Base-by-base conservation (phyloP, 1,140 invertebrate genomes). In the Ectropis grisescens region DNA sequence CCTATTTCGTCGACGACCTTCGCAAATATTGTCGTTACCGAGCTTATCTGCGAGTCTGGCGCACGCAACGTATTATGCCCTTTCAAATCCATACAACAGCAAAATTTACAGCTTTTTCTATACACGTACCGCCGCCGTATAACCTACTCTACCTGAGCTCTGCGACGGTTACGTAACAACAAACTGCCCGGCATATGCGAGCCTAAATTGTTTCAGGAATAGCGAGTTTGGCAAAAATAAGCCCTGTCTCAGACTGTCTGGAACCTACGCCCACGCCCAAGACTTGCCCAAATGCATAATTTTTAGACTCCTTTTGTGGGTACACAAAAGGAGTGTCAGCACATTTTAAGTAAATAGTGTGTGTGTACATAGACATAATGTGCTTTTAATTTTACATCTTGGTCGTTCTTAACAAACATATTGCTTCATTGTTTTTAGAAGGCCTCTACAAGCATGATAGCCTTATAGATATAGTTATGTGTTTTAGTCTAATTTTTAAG, bases 1-100 rank as follows among this genome's bases (percentile, higher is more conserved):
- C n/a, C n/a, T n/a, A n/a, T n/a, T n/a, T n/a, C n/a, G n/a, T n/a
- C n/a, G n/a, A n/a, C n/a, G n/a, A n/a, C n/a, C n/a, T n/a, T n/a
- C n/a, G n/a, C n/a, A n/a, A n/a, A n/a, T n/a, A n/a, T 47, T 41
- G 47, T 40, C 47, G 42, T 42, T 33, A 16, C 29, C 29, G 22
- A 39, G 45, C 47, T 59, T 57, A 57, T 58, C 54, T 56, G 41
- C 29, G 32, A 47, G 38, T 36, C 37, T 52, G 44, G 36, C 41
- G 45, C 52, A 66, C 61, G 58, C 61, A 57, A 54, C 37, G 37
- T 45, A 34, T 46, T 48, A 11, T 16, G 26, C 33, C 33, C 28
- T 32, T 26, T 12, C 9, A 37, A 25, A 14, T 28, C 39, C 25
- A 47, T 39, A 29, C 52, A 59, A 52, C 50, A 29, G 32, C 42